These are phyloP conservation scores for Lanius ludovicianus DNA, from an alignment of 2,113 vertebrate genomes.

Conservation along the genomic window DNA sequence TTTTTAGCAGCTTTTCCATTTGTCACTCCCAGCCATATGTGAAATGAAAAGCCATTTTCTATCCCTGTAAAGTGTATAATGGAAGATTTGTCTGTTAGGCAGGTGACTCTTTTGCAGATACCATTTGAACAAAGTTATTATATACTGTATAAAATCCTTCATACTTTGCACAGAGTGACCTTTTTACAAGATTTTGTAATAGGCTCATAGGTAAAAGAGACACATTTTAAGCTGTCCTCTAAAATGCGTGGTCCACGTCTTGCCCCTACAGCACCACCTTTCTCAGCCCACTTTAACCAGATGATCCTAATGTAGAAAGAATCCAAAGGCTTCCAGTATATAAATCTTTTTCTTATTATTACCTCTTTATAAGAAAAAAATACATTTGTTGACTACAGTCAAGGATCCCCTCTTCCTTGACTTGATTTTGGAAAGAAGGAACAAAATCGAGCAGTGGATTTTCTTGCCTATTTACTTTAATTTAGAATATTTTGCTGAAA, in stretches of 20 bases:
- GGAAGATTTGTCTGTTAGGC: neutral
- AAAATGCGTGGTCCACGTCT: neutral
- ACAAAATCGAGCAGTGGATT: neutral
- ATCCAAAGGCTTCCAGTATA: neutral
- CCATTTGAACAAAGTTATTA: neutral
- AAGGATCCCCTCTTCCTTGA: neutral
- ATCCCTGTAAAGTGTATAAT: neutral
- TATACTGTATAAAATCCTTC: neutral
- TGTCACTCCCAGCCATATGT: rapidly evolving
- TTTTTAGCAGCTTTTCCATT: neutral
- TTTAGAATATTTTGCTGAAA: slow-evolving; percentile 14
- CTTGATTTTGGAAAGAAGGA: neutral
- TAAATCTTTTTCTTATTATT: neutral
- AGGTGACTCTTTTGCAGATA: neutral
- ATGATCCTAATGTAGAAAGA: neutral
- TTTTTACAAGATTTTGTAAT: neutral
- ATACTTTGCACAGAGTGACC: neutral
- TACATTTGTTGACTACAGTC: neutral
- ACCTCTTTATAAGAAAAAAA: neutral
- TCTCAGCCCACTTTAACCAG: neutral
- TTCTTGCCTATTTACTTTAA: neutral
- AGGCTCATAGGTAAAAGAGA: neutral
- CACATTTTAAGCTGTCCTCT: neutral
- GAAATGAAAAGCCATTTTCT: neutral
- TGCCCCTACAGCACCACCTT: neutral